Evolutionary conservation across 2,888 invertebrate species (phyloP).

Genomic region (Heliconius cydno): DNA sequence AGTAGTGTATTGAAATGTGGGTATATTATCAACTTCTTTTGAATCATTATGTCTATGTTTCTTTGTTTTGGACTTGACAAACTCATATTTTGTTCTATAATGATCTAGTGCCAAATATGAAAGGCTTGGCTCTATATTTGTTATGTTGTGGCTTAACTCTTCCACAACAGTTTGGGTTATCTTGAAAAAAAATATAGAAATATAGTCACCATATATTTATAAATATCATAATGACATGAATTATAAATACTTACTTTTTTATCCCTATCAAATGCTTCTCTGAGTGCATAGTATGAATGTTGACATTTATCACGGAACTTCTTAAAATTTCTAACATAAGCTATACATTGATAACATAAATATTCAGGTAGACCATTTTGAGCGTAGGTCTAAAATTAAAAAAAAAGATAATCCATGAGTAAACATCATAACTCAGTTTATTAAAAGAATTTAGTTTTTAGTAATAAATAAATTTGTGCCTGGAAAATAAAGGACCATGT

Average conservation of each 20-base stretch:
- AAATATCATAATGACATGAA: background rate
- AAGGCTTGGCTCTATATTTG: constrained; percentile 60
- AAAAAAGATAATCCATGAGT: background rate
- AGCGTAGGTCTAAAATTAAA: constrained; percentile 60
- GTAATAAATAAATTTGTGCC: no score
- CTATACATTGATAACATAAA: constrained; percentile 68
- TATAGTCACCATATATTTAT: background rate
- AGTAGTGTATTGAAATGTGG: constrained; percentile 62
- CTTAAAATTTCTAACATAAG: constrained; percentile 61
- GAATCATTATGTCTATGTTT: constrained; percentile 55
- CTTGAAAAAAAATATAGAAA: constrained; percentile 49
- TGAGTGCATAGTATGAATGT: constrained; percentile 65
- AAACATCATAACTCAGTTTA: background rate
- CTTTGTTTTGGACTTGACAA: constrained; percentile 63
- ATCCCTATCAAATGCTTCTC: constrained; percentile 62
- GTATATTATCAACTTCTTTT: constrained; percentile 52
- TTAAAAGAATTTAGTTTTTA: no score
- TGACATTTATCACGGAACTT: constrained; percentile 73
- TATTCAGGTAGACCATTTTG: constrained; percentile 68
- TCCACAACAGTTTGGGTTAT: constrained; percentile 59
- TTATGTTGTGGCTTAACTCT: constrained; percentile 55
- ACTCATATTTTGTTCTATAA: constrained; percentile 60
- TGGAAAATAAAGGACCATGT: background rate
- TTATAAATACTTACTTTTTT: constrained; percentile 60
- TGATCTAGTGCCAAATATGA: constrained; percentile 60